phyloP scores from a whole-genome alignment of 2,888 invertebrate species.

The Auanema freiburgensis region DNA sequence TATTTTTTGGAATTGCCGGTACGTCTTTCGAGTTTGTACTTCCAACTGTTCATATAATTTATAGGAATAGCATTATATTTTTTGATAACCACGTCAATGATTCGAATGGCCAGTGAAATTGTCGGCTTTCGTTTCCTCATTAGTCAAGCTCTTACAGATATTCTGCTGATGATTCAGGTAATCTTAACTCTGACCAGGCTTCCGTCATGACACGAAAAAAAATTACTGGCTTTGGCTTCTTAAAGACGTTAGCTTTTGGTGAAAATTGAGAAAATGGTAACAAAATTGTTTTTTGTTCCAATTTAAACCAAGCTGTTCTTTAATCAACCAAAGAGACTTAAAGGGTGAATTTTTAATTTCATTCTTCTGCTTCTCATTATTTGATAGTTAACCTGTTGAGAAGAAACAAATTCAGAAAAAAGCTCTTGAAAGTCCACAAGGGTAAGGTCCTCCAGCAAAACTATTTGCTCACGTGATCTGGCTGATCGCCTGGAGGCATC shows the following conservation, averaged over 20 bases:
- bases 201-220: no score
- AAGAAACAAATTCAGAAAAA: no score
- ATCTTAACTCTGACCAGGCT: slow-evolving; percentile 17
- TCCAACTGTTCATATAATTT: neutral
- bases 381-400: no score
- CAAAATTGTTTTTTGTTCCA: slow-evolving; percentile 3
- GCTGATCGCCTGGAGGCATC: no score
- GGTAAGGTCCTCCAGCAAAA: no score
- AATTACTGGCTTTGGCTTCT: no score
- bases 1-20: slow-evolving; percentile 46
- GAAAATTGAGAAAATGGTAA: neutral
- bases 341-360: no score
- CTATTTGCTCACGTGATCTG: no score
- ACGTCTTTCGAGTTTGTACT: neutral
- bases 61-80: slow-evolving; percentile 46
- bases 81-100: slow-evolving; percentile 44
- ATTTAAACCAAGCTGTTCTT: neutral
- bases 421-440: no score
- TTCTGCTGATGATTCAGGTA: slow-evolving; percentile 48
- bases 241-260: no score
- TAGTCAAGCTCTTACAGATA: slow-evolving; percentile 45
- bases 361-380: no score
- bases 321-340: no score
- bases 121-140: slow-evolving; percentile 54
- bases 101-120: slow-evolving; percentile 47